Evolutionary conservation across 1,140 invertebrate genomes (phyloP).

Genomic region (Ptiloglossa arizonensis): DNA sequence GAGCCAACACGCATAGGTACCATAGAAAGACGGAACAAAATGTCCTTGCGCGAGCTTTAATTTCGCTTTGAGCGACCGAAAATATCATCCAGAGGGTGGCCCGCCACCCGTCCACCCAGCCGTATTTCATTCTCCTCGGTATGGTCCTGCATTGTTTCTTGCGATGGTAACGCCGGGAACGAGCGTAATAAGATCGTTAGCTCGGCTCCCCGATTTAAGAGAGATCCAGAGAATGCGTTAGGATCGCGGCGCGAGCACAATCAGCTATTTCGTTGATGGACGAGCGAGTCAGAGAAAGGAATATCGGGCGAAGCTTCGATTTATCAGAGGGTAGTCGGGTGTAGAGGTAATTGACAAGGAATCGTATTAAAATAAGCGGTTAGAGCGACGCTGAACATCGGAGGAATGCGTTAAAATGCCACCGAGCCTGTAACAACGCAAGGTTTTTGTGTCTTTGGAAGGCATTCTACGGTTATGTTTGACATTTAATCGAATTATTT

Average conservation of each 20-base stretch:
- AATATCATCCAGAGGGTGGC: slow-evolving; percentile 28
- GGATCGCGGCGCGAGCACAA: neutral
- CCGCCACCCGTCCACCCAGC: neutral
- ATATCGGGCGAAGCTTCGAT: neutral
- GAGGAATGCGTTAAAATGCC: neutral
- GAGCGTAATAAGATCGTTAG: slow-evolving; percentile 45
- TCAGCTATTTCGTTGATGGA: no score
- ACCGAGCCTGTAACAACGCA: neutral
- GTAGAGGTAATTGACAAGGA: neutral
- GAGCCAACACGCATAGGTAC: slow-evolving; percentile 33
- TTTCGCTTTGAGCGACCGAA: slow-evolving; percentile 30
- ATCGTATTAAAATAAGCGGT: neutral
- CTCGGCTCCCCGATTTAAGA: neutral
- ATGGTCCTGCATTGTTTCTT: neutral
- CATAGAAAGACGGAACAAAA: slow-evolving; percentile 40
- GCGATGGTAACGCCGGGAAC: slow-evolving; percentile 13
- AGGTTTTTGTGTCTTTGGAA: no score
- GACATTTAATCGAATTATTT: no score
- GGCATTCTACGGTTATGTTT: no score
- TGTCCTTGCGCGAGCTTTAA: slow-evolving; percentile 9
- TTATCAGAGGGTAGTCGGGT: neutral
- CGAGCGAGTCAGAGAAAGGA: no score
- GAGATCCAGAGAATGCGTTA: slow-evolving; percentile 19
- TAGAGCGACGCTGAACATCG: neutral
- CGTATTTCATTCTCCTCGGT: slow-evolving; percentile 53